Percentiles rank a stretch among this genome's conserved stretches.
Conservation (phyloP, 2,888 invertebrate species). For the Palloptera scutellata region DNA sequence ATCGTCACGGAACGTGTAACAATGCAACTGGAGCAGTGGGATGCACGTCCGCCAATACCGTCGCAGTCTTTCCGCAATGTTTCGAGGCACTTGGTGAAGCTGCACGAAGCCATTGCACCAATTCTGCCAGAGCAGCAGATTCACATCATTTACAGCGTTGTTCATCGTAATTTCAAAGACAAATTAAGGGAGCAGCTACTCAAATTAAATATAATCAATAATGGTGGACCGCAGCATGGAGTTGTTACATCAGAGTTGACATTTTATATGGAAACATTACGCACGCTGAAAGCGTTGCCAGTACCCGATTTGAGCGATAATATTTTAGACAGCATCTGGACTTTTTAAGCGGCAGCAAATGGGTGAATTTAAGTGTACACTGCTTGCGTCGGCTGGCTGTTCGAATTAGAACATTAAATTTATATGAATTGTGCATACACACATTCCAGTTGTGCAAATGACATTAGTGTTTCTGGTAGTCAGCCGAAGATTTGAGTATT, state of each 20-base stretch:
- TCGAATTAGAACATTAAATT: no score
- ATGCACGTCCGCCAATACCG: constrained; percentile 93
- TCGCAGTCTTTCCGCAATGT: constrained; percentile 88
- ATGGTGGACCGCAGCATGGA: constrained; percentile 97
- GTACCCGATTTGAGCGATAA: constrained; percentile 75
- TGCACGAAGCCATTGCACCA: constrained; percentile 89
- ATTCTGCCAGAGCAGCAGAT: constrained; percentile 84
- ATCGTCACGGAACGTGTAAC: constrained; percentile 88
- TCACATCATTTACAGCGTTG: constrained; percentile 76
- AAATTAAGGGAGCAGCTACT: constrained; percentile 83
- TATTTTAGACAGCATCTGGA: constrained; percentile 85
- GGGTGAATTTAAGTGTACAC: constrained; percentile 1
- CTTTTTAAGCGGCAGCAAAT: constrained; percentile 43
- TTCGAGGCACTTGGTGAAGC: constrained; percentile 86
- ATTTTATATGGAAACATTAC: constrained; percentile 88
- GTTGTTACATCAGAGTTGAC: constrained; percentile 92
- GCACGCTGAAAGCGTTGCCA: constrained; percentile 80
- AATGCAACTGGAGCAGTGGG: constrained; percentile 86
- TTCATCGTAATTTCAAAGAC: constrained; percentile 87
- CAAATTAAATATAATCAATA: constrained; percentile 88
- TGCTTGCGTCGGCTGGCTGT: background rate
- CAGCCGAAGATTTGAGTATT: no score
- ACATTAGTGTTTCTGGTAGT: no score
- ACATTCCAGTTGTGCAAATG: no score
- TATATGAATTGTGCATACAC: no score